phyloP scores from a whole-genome alignment of 2,888 invertebrate species.

The Oxystoma pomonae region DNA sequence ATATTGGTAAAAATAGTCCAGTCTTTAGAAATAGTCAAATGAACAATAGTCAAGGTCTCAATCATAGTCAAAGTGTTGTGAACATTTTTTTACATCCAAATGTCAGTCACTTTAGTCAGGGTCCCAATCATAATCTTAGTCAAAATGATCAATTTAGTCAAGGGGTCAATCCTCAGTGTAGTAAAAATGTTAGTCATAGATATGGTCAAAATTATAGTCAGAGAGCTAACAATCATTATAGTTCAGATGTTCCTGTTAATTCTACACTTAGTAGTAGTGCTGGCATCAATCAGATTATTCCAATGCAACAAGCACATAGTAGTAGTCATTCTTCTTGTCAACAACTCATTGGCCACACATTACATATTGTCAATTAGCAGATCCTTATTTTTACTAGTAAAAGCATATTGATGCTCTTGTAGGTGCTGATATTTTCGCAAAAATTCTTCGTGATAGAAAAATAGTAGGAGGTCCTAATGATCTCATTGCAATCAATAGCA shows the following conservation, averaged over 20 bases:
- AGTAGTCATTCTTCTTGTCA: neutral
- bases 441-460: too few relatives aligned
- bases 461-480: too few relatives aligned
- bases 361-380: neutral
- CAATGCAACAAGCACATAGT: neutral
- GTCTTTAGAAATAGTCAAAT: neutral
- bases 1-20: neutral
- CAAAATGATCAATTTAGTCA: too few relatives aligned
- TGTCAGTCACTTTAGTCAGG: neutral
- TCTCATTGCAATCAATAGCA: too few relatives aligned
- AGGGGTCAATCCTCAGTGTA: neutral
- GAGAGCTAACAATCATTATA: neutral
- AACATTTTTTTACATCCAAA: neutral
- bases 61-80: neutral
- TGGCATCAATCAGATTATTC: neutral
- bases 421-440: conserved; percentile 1
- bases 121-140: neutral
- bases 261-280: neutral
- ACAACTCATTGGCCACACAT: neutral
- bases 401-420: neutral
- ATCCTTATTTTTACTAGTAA: neutral
- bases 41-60: neutral
- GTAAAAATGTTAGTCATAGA: neutral
- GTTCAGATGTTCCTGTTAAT: neutral
- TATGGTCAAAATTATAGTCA: neutral